Evolutionary conservation across 35 echinoderm and acorn worm genomes (phyloP), one percentile per base, ranked within the genome.

Genomic region (Heliocidaris erythrogramma): DNA sequence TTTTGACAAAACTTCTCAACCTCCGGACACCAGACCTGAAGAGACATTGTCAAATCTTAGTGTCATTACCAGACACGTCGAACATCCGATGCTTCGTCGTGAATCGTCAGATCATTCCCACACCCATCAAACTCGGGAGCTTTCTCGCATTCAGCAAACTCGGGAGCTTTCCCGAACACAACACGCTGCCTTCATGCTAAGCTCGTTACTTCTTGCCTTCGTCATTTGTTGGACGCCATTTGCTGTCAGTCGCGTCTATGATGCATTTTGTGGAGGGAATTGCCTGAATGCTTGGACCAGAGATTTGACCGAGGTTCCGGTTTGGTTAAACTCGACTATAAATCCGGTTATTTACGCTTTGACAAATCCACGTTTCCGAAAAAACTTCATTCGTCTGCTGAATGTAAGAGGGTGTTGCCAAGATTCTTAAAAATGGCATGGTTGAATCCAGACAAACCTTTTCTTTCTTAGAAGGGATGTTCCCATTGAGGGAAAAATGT

Each of bases 321-420:
- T 91, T 32, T 91, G 89, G 89, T 32, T 91, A 9, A 91, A 91
- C 16, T 91, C 89, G 48, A 49, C 89, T 24, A 47, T 91, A 47
- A 91, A 91, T 49, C 89, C 89, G 31, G 5, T 91, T 24, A 32
- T 91, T 24, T 91, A 91, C 31, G 48, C 48, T 0, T n/a, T 35
- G 12, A 91, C 89, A 10, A 91, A 47, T 32, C 89, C 89, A 49
- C 30, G 89, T 9, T 91, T 91, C 21, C 85, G 85, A 13, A 86
- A 29, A 86, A 86, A 29, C 85, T 29, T 86, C 31, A 86, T 86
- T 30, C n/a, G 31, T 32, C 21, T 86, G 85, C 85, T 86, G 31
- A 30, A 9, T 32, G 31, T 29, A 12, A 29, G 21, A 86, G 11
- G 85, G 11, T 30, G 85, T 29, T 32, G 27, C 52, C 52, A 14